Evolutionary conservation across 2,888 invertebrate species (phyloP).

Genomic region (Apamea crenata): DNA sequence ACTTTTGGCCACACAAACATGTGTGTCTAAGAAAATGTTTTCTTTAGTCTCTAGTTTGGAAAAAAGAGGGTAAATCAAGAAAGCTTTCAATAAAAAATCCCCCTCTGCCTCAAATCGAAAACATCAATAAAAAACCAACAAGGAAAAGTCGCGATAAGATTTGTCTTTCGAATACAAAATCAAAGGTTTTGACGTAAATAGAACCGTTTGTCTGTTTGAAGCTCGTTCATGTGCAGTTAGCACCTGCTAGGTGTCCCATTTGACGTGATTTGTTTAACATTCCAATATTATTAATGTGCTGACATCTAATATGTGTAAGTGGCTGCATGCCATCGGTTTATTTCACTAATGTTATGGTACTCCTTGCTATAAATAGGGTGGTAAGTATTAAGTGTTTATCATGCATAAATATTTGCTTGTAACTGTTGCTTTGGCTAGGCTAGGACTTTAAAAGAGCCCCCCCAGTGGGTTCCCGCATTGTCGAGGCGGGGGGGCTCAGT

Average conservation of each 20-base stretch:
- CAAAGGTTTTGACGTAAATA: slow-evolving; percentile 38
- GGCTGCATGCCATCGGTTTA: slow-evolving; percentile 22
- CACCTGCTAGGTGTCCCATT: slow-evolving; percentile 46
- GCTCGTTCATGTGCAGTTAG: slow-evolving; percentile 33
- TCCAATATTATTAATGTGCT: slow-evolving; percentile 53
- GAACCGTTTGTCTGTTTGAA: slow-evolving; percentile 30
- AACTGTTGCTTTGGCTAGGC: not conserved
- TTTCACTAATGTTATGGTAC: slow-evolving; percentile 33
- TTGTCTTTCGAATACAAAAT: slow-evolving; percentile 34
- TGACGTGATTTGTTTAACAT: slow-evolving; percentile 58
- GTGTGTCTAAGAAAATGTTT: not conserved
- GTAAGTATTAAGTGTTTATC: not conserved
- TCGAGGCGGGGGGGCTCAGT: too few relatives aligned
- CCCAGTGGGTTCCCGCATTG: too few relatives aligned
- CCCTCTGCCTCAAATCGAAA: not conserved
- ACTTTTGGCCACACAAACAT: not conserved
- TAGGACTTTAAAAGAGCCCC: not conserved
- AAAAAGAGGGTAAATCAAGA: not conserved
- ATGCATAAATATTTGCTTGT: not conserved
- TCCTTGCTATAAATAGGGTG: slow-evolving; percentile 21
- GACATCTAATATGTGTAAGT: slow-evolving; percentile 41
- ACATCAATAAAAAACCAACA: slow-evolving; percentile 6
- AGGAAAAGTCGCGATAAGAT: not conserved
- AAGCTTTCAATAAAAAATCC: not conserved
- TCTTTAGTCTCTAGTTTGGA: not conserved